Percentiles rank a stretch among this genome's conserved stretches.
phyloP scores from a whole-genome alignment of 2,797 vertebrate genomes.

The Gallinago nigripennis region DNA sequence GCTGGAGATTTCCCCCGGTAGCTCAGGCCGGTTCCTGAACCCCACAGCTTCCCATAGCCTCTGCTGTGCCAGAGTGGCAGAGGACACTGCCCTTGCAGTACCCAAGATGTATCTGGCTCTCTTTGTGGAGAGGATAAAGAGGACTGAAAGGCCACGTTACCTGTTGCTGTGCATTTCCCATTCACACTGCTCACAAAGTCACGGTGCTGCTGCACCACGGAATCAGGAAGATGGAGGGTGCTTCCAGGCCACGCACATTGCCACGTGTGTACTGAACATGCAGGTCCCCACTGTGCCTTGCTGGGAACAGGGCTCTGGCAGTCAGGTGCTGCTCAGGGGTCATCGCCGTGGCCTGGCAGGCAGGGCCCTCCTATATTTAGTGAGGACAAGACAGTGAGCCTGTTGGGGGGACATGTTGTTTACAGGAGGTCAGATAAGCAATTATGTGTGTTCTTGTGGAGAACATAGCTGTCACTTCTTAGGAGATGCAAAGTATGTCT shows the following conservation, averaged over 20 bases:
- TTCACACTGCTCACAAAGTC: not conserved
- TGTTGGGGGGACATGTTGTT: not conserved
- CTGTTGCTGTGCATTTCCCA: not conserved
- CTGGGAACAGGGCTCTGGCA: not conserved
- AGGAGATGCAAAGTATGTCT: slow-evolving; percentile 29
- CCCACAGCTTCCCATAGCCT: not conserved
- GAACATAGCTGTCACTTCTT: slow-evolving; percentile 24
- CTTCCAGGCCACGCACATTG: not conserved
- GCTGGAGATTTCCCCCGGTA: not conserved
- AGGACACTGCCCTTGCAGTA: not conserved
- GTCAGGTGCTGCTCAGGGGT: not conserved
- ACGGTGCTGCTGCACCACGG: not conserved
- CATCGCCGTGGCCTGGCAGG: not conserved
- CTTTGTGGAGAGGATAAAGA: not conserved
- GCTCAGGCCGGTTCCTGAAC: not conserved
- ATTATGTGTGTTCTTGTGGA: not conserved
- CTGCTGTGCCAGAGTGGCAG: not conserved
- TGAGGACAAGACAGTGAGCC: not conserved
- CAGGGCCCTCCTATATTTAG: not conserved
- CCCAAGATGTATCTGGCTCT: accelerated
- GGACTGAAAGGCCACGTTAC: not conserved
- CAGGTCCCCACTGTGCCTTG: not conserved
- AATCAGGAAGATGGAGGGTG: not conserved
- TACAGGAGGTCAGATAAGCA: slow-evolving; percentile 43
- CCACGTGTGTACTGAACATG: accelerated